Base-by-base conservation (phyloP, 2,113 vertebrate genomes). In the Eclectus roratus region DNA sequence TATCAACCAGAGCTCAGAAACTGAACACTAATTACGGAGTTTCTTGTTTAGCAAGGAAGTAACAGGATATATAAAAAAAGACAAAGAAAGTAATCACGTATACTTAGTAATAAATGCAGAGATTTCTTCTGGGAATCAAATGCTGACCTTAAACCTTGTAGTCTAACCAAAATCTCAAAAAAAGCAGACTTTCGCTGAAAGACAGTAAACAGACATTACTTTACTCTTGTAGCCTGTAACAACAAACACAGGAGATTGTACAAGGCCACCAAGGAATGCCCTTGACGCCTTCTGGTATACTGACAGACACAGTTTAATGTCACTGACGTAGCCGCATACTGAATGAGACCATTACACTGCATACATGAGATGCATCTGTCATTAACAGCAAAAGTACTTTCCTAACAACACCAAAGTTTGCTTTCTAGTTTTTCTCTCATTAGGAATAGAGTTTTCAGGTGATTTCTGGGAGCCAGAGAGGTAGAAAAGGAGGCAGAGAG, bases 261-360 rank as follows among this genome's bases (percentile, higher is more conserved):
- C 19, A 21, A 43, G 35, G 52, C 18, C 23, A 49, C 9, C 31
- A 72, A 5, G 4, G 31, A 39, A n/a, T 37, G 31, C 31, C 28
- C 47, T 87, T 78, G 18, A 56, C 6, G 61, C 21, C 29, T 68
- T 17, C 25, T 17, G 16, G 29, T 21, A 58, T 17, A 27, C 2
- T 27, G 8, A 33, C 25, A 70, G 29, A 15, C 20, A 25, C 0
- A 37, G 31, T 37, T 68, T 33, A 64, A 64, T 7, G 35, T 24
- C 35, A 58, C 6, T 15, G 27, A 53, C 2, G 0, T 2, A 74
- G 25, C 5, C 1, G 0, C 41, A 39, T 6, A 60, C 5, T 25
- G n/a, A 13, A 53, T 14, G n/a, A 60, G 44, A 71, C 27, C 39
- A 49, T 9, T 6, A 31, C 23, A 15, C 37, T 83, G 14, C 19